phyloP scores from a whole-genome alignment of 2,888 invertebrate species.

The Scelioninae gen. 1 region DNA sequence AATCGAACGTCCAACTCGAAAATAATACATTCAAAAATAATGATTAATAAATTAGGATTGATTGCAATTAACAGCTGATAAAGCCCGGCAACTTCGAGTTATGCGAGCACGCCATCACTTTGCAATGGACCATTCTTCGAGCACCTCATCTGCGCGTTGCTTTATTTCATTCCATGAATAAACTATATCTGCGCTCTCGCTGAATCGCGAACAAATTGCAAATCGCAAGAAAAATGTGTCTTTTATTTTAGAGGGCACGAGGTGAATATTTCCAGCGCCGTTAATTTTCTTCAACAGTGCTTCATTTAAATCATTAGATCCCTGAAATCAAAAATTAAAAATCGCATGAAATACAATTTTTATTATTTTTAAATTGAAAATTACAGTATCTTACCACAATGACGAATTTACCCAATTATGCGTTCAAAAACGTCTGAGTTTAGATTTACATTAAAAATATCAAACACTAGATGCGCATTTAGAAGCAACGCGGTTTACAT shows the following conservation, averaged over 20 bases:
- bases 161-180: conserved; percentile 94
- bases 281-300: conserved; percentile 92
- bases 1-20: not conserved
- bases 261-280: conserved; percentile 94
- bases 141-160: conserved; percentile 89
- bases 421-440: too few species aligned
- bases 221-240: conserved; percentile 94
- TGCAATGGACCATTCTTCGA: conserved; percentile 83
- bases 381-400: too few species aligned
- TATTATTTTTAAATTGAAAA: too few species aligned
- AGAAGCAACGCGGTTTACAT: too few species aligned
- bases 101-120: conserved; percentile 84
- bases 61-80: conserved; percentile 81
- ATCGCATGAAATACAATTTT: too few species aligned
- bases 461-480: too few species aligned
- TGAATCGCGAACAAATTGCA: conserved; percentile 94
- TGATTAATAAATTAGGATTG: conserved; percentile 78
- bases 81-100: conserved; percentile 79
- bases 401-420: too few species aligned
- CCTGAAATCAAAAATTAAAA: conserved; percentile 85
- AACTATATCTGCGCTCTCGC: conserved; percentile 92
- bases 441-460: too few species aligned
- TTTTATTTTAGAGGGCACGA: conserved; percentile 95
- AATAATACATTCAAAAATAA: not conserved
- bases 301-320: conserved; percentile 92